Evolutionary conservation across 2,797 vertebrate species (phyloP), one percentile per base, ranked within the genome.

Genomic region (Poeciliopsis presidionis): DNA sequence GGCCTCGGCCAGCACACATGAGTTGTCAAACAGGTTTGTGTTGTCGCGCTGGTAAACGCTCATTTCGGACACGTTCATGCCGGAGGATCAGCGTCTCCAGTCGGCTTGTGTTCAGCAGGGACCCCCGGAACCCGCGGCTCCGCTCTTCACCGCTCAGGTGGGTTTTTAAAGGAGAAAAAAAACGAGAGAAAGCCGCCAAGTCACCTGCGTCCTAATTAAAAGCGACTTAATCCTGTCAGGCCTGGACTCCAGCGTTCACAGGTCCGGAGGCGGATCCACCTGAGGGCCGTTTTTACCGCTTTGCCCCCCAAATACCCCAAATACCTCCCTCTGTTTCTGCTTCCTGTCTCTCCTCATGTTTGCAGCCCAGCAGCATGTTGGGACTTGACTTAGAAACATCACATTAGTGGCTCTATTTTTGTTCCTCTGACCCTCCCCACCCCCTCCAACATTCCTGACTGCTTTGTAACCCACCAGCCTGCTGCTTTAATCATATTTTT

Each of bases 11-110:
- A 53, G 87, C 87, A 83, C 90, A 79, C 86, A 74, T 72, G 88
- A 92, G 88, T 91, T 88, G 93, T 94, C 89, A 88, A 83, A 94
- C 94, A 94, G 94, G 94, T 95, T 95, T 80, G 82, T 87, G 90
- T 85, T 84, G 90, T 86, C 84, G 79, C 43, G 80, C 79, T 79
- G 78, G 76, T 43, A 59, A 80, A 74, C 79, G 80, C 45, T 70
- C 1, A 22, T 75, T 74, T 86, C 78, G 65, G 71, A 83, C 83
- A 36, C 69, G 25, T 18, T 80, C 71, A 72, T 83, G 73, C 51
- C 36, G 59, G 18, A 39, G 72, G 72, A 47, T 25, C 55, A 22
- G 22, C 76, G 22, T 63, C 7, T 75, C 57, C 71, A 30, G 47
- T 36, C 20, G 4, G 13, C 47, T 45, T 70, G 28, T 1, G 16